Conservation (phyloP, 2,888 invertebrate species). For the Epinotia demarniana region DNA sequence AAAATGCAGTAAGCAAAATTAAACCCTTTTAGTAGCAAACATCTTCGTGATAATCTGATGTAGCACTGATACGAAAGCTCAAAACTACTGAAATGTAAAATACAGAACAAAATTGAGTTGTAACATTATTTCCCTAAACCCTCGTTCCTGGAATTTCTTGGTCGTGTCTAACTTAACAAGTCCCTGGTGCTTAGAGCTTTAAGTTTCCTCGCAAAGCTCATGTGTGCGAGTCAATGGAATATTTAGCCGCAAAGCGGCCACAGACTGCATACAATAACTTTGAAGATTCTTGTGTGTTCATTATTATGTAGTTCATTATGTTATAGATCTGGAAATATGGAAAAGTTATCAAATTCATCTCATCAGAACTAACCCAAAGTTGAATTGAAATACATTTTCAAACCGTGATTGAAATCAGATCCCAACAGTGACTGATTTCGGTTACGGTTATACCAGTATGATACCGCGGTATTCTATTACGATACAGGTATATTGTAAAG, state of each 20-base stretch:
- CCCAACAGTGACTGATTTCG: no score
- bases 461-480: no score
- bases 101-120: background rate
- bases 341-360: no score
- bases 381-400: no score
- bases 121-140: conserved; percentile 8
- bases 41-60: background rate
- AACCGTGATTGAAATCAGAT: no score
- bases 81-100: background rate
- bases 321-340: no score
- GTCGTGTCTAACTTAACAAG: conserved; percentile 5
- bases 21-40: background rate
- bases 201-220: conserved; percentile 14
- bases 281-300: background rate
- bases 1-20: background rate
- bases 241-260: background rate
- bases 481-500: no score
- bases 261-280: background rate
- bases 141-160: background rate
- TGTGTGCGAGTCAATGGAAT: conserved; percentile 17
- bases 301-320: no score
- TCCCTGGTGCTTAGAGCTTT: background rate
- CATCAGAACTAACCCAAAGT: no score
- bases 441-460: no score
- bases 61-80: background rate